phyloP scores from a whole-genome alignment of 2,888 invertebrate genomes.

The Microctonus brassicae region DNA sequence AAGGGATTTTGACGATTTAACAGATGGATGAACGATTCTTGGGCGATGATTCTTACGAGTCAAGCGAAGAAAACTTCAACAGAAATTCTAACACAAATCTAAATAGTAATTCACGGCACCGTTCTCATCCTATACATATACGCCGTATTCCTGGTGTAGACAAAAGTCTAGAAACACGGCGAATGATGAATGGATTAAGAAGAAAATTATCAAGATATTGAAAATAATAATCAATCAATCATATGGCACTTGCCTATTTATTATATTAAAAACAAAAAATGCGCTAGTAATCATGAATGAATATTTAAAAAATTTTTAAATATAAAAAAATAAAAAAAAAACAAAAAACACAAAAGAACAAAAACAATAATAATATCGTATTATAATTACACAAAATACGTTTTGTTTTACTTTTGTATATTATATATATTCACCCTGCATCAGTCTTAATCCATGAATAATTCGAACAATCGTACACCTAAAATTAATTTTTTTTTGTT shows the following conservation, averaged over 20 bases:
- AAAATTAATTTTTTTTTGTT: slow-evolving; percentile 18
- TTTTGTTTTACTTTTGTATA: slow-evolving; percentile 56
- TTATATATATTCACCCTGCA: slow-evolving; percentile 46
- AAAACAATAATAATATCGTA: slow-evolving; percentile 41
- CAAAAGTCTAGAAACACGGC: background rate
- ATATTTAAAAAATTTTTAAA: too few relatives aligned
- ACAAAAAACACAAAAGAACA: background rate
- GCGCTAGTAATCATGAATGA: slow-evolving; percentile 38
- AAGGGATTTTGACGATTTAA: background rate
- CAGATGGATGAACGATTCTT: background rate
- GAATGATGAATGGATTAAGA: slow-evolving; percentile 3
- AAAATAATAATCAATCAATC: slow-evolving; percentile 47
- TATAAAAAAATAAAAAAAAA: slow-evolving; percentile 7
- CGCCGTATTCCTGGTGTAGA: background rate
- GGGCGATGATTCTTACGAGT: background rate
- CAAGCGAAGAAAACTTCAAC: slow-evolving; percentile 13
- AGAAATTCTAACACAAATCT: slow-evolving; percentile 33
- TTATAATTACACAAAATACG: slow-evolving; percentile 61
- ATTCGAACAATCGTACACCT: slow-evolving; percentile 35
- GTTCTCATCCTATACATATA: background rate
- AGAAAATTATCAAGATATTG: slow-evolving; percentile 9
- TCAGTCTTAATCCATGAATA: slow-evolving; percentile 65
- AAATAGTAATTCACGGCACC: slow-evolving; percentile 14
- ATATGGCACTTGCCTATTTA: slow-evolving; percentile 62
- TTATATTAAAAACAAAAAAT: slow-evolving; percentile 64